phyloP scores from a whole-genome alignment of 2,888 invertebrate genomes.

The Brenthis daphne region DNA sequence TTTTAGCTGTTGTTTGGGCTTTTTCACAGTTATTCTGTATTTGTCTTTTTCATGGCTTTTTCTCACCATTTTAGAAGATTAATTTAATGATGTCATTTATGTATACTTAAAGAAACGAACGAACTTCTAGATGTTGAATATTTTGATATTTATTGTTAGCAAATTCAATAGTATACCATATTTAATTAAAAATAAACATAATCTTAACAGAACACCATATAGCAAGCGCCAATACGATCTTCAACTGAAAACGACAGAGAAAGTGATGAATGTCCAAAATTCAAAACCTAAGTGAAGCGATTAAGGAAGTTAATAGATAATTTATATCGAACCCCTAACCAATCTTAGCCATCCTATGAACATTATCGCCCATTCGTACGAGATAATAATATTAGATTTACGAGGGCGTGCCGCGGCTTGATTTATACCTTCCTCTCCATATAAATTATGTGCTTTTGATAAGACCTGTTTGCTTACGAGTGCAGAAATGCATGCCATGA shows the following conservation, averaged over 20 bases:
- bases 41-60: too few relatives aligned
- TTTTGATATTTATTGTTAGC: too few relatives aligned
- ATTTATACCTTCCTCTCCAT: slow-evolving; percentile 76
- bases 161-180: too few relatives aligned
- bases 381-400: slow-evolving; percentile 78
- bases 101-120: too few relatives aligned
- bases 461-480: slow-evolving; percentile 24
- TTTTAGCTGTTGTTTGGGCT: too few relatives aligned
- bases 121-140: too few relatives aligned
- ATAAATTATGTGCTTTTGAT: slow-evolving; percentile 59
- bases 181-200: too few relatives aligned
- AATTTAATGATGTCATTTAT: too few relatives aligned
- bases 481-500: slow-evolving; percentile 18
- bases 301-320: slow-evolving; percentile 21
- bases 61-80: too few relatives aligned
- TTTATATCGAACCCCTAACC: slow-evolving; percentile 21
- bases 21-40: too few relatives aligned
- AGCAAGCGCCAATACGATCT: too few relatives aligned
- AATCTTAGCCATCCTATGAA: slow-evolving; percentile 44
- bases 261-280: neutral
- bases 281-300: slow-evolving; percentile 2
- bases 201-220: too few relatives aligned
- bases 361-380: slow-evolving; percentile 59
- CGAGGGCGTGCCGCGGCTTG: slow-evolving; percentile 71
- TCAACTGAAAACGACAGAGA: neutral